Conservation (phyloP, 2,888 invertebrate species). For the Brachypterus glaber region DNA sequence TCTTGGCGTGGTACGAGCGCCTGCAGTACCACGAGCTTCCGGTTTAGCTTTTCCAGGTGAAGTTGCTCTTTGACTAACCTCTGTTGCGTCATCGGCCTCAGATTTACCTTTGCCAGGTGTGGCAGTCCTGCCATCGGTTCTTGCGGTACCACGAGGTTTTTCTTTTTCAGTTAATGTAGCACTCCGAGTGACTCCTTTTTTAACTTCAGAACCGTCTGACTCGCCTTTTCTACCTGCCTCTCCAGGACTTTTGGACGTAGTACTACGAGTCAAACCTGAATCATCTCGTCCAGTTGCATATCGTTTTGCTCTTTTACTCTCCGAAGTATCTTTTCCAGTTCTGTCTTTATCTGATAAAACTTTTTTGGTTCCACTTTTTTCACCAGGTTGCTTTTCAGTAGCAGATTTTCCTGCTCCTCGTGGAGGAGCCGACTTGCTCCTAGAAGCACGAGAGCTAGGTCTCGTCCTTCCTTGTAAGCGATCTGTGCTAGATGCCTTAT, state of each 20-base stretch:
- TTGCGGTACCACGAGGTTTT: too few relatives aligned
- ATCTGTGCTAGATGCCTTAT: too few relatives aligned
- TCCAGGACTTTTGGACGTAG: conserved; percentile 5
- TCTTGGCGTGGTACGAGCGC: neutral
- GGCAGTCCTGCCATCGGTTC: conserved; percentile 2
- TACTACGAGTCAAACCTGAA: too few relatives aligned
- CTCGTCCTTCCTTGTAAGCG: too few relatives aligned
- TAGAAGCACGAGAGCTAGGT: too few relatives aligned
- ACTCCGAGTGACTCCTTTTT: conserved; percentile 4
- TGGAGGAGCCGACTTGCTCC: neutral
- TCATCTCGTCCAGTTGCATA: too few relatives aligned
- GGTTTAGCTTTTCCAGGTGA: conserved; percentile 3
- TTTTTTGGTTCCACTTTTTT: too few relatives aligned
- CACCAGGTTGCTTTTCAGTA: too few relatives aligned
- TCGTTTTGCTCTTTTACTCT: too few relatives aligned
- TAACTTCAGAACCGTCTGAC: conserved; percentile 1
- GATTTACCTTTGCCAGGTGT: conserved; percentile 1
- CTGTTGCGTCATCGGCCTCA: neutral
- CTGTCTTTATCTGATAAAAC: neutral
- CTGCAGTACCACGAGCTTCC: neutral
- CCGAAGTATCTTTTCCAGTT: too few relatives aligned
- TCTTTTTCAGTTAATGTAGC: too few relatives aligned
- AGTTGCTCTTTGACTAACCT: conserved; percentile 1
- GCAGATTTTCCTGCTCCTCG: neutral
- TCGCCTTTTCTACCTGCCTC: conserved; percentile 2